Conservation (phyloP, 2,888 invertebrate genomes). For the Nemotelus nigrinus region DNA sequence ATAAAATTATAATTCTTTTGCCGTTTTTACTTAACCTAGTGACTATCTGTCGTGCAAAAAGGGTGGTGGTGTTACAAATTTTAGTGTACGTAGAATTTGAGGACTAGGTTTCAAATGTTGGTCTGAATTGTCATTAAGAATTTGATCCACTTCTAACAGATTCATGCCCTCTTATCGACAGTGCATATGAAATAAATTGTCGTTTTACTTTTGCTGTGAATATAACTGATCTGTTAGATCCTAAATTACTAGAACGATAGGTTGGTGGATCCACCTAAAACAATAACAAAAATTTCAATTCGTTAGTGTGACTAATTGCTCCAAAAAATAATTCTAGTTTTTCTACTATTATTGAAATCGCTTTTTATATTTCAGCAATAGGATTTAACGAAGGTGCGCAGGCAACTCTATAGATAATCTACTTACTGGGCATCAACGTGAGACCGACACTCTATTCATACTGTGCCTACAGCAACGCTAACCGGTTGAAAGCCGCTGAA, state of each 20-base stretch:
- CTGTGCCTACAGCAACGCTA: constrained; percentile 1
- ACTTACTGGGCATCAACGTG: constrained; percentile 5
- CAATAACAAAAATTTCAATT: constrained; percentile 5
- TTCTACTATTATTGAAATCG: constrained; percentile 32
- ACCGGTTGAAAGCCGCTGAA: neutral
- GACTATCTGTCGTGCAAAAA: too few species aligned
- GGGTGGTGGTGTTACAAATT: too few species aligned
- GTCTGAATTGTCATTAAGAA: constrained; percentile 19
- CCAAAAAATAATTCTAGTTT: constrained; percentile 30
- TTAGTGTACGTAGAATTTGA: constrained; percentile 19
- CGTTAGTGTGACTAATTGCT: constrained; percentile 7
- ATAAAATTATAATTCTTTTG: neutral
- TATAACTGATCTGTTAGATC: constrained; percentile 9
- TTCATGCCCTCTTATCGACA: constrained; percentile 32
- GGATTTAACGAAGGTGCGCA: constrained; percentile 14
- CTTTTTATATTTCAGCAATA: constrained; percentile 35
- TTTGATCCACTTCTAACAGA: constrained; percentile 27
- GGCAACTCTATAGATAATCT: neutral
- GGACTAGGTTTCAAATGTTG: constrained; percentile 37
- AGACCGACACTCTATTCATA: neutral
- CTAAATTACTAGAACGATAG: constrained; percentile 2
- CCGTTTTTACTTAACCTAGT: neutral
- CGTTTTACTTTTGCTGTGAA: constrained; percentile 33
- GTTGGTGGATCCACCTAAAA: neutral
- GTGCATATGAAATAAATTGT: constrained; percentile 22